Conservation (phyloP, 2,797 vertebrate genomes). For the Cyprinodon diabolis region DNA sequence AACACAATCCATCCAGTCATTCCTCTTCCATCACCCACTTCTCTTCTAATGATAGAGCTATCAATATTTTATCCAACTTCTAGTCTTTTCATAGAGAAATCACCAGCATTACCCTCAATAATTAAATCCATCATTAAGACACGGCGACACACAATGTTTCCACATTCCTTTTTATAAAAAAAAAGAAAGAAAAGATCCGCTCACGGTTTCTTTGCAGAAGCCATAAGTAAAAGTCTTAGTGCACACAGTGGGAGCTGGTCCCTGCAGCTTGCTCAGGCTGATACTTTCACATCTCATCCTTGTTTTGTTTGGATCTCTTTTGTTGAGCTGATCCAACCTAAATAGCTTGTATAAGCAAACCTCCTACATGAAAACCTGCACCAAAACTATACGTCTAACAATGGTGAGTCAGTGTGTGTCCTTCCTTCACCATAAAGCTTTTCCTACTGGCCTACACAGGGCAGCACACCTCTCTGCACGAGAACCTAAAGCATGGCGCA, state of each 20-base stretch:
- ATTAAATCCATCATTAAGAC: slow-evolving; percentile 1
- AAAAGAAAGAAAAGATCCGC: background rate
- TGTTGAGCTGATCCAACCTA: background rate
- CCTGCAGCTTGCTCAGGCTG: slow-evolving; percentile 45
- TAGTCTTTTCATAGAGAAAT: background rate
- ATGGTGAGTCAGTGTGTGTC: slow-evolving; percentile 17
- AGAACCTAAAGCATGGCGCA: background rate
- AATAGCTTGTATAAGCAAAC: slow-evolving; percentile 3
- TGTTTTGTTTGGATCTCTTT: slow-evolving; percentile 14
- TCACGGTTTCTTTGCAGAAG: slow-evolving; percentile 1
- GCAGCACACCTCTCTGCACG: background rate
- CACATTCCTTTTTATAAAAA: background rate
- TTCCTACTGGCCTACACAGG: background rate
- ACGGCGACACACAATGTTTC: background rate
- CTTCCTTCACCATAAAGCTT: slow-evolving; percentile 19
- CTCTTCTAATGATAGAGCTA: slow-evolving; percentile 25
- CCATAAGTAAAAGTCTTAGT: slow-evolving; percentile 21
- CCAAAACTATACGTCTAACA: slow-evolving; percentile 12
- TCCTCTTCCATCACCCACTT: slow-evolving; percentile 24
- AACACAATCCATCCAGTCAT: slow-evolving; percentile 41
- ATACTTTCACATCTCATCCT: slow-evolving; percentile 4
- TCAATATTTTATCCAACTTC: slow-evolving; percentile 21
- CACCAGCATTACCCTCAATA: background rate
- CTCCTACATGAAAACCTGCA: slow-evolving; percentile 10
- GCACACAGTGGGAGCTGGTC: slow-evolving; percentile 1